Evolutionary conservation across 2,797 vertebrate species (phyloP), one percentile per base, ranked within the genome.

Genomic region (Phylloscopus collybita): DNA sequence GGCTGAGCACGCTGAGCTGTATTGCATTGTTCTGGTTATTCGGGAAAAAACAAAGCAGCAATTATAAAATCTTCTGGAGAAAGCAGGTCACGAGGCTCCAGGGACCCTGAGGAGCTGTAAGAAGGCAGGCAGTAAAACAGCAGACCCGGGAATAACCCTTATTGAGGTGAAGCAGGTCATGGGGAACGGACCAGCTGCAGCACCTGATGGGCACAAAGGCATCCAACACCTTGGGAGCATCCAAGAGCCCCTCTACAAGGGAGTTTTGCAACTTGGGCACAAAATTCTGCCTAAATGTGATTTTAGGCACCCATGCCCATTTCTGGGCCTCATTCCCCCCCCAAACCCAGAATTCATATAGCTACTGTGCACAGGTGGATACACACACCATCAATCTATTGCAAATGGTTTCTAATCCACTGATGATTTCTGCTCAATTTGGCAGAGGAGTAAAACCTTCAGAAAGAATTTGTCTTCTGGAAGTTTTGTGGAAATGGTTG

Each of bases 51-150:
- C 54, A 90, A 84, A 92, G 54, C 85, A 92, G 82, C 73, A 92
- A 66, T 88, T 95, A 80, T 56, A 90, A 96, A 92, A 90, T 72
- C 66, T 90, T 81, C 76, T 75, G 80, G 76, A 94, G 83, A 69
- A 88, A 72, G 70, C 70, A 70, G 36, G 79, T 75, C 82, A 95
- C 76, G 56, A 90, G 92, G 66, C 93, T 86, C 88, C 36, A 27
- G 91, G 74, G 95, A 88, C 59, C 10, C 72, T 54, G 73, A 80
- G 73, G 81, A 93, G 64, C 59, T 90, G 0, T 49, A 84, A 54
- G 76, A 29, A 61, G 53, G 40, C 80, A 95, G 66, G 90, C 82
- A 81, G 56, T 93, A 86, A 95, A 95, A 96, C 47, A 88, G 18
- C 73, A 93, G 93, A 75, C 66, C 82, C 8, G 3, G 60, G 93